Evolutionary conservation across 2,797 vertebrate genomes (phyloP).

Genomic region (Microtus obscurus): DNA sequence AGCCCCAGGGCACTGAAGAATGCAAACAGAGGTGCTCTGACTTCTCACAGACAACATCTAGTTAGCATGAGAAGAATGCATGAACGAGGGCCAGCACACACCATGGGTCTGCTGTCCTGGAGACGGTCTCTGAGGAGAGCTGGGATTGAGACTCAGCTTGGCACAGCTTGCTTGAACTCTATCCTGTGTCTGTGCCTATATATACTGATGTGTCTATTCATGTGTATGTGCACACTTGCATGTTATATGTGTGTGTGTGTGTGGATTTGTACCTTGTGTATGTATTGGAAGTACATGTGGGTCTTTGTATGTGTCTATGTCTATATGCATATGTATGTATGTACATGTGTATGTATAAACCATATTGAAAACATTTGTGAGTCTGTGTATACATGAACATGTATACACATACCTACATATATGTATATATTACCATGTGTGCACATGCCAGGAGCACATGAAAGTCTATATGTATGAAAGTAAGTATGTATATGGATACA

Average conservation of each 20-base stretch:
- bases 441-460: not conserved
- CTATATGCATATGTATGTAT: not conserved
- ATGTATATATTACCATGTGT: not conserved
- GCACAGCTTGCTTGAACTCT: not conserved
- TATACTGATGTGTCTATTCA: not conserved
- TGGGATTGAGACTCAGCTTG: not conserved
- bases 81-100: not conserved
- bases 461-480: not conserved
- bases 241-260: not conserved
- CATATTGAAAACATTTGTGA: not conserved
- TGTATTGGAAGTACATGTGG: not conserved
- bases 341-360: not conserved
- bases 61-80: not conserved
- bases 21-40: not conserved
- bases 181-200: not conserved
- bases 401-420: not conserved
- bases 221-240: not conserved
- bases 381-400: not conserved
- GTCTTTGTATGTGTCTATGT: not conserved
- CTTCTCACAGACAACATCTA: not conserved
- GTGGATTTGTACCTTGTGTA: not conserved
- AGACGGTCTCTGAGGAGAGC: not conserved
- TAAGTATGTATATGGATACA: not conserved
- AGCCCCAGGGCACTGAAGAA: not conserved
- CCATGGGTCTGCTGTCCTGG: not conserved